Evolutionary conservation across 2,797 vertebrate species (phyloP).

Genomic region (Lepilemur septentrionalis): DNA sequence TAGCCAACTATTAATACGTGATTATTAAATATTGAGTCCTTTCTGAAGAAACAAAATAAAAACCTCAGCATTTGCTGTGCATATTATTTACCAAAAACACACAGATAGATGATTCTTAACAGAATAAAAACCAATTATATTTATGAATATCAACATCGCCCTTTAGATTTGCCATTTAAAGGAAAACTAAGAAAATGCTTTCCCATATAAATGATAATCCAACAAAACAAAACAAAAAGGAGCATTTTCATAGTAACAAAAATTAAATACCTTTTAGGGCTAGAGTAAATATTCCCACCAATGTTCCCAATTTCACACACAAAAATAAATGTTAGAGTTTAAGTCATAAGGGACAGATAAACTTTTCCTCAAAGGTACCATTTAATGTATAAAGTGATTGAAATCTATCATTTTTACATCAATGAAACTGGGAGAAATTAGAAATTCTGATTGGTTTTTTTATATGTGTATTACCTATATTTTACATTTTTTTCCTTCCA

Average conservation of each 20-base stretch:
- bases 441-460: background rate
- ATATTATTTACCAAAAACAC: background rate
- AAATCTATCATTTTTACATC: conserved; percentile 34
- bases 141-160: background rate
- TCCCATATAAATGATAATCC: background rate
- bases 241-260: background rate
- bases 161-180: background rate
- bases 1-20: background rate
- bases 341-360: background rate
- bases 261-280: background rate
- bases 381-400: background rate
- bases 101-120: background rate
- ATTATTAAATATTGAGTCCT: conserved; percentile 4
- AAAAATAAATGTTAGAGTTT: conserved; percentile 15
- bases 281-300: background rate
- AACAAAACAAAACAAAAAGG: background rate
- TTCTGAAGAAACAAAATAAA: conserved; percentile 6
- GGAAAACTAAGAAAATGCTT: background rate
- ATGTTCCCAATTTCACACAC: background rate
- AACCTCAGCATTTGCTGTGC: background rate
- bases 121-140: background rate
- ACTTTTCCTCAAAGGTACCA: background rate
- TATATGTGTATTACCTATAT: background rate
- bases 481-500: background rate
- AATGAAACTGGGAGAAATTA: background rate